phyloP scores from a whole-genome alignment of 2,797 vertebrate species.

The Hydrolagus colliei region DNA sequence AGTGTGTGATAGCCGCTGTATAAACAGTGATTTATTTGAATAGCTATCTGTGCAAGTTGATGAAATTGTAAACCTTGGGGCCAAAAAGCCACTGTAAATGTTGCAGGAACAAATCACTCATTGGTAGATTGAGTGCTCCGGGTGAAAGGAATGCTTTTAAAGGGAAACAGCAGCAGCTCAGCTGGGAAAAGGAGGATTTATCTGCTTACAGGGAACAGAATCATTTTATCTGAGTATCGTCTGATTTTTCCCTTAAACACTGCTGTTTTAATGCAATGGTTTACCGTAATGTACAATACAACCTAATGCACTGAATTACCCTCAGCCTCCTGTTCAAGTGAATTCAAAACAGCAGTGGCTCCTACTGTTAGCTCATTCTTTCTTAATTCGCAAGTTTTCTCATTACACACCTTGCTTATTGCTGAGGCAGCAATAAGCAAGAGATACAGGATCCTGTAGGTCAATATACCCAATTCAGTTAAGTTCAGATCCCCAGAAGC shows the following conservation, averaged over 20 bases:
- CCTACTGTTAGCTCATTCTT: too few species aligned
- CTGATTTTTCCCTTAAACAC: not conserved
- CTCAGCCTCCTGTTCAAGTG: too few species aligned
- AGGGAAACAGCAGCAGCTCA: not conserved
- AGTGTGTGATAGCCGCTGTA: too few species aligned
- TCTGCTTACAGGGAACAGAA: not conserved
- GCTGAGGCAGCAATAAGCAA: too few species aligned
- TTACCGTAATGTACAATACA: too few species aligned
- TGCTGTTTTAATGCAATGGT: slow-evolving; percentile 1
- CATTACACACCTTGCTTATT: too few species aligned
- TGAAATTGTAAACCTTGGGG: not conserved
- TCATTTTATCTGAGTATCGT: not conserved
- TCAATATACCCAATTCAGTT: too few species aligned
- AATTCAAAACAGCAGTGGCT: too few species aligned
- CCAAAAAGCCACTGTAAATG: not conserved
- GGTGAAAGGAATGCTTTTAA: slow-evolving; percentile 14
- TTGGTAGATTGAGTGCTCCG: not conserved
- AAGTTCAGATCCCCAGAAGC: too few species aligned
- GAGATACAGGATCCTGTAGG: too few species aligned
- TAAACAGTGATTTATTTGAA: slow-evolving; percentile 4
- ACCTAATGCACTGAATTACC: too few species aligned
- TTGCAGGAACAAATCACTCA: not conserved
- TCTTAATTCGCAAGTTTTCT: too few species aligned
- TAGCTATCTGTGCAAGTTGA: not conserved
- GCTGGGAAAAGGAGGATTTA: slow-evolving; percentile 21